Base-by-base conservation (phyloP, 1,140 invertebrate genomes). In the Drosophila lacteicornis region DNA sequence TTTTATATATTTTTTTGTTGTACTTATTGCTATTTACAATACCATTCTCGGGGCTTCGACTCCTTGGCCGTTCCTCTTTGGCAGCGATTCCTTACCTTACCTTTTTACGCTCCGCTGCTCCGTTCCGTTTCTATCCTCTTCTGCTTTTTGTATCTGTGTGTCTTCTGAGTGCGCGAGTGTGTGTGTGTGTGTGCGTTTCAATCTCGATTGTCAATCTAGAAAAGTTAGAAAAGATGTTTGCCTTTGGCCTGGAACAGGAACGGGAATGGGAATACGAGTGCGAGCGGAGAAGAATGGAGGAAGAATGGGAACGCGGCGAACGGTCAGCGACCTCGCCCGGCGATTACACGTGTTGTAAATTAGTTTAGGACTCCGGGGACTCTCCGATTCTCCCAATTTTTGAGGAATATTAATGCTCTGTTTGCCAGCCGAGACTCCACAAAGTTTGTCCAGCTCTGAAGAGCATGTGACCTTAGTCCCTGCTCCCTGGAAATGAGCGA, bases 261-360 rank as follows among this genome's bases (percentile, higher is more conserved):
- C 66, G 65, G 9, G 33, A 69, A 38, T 50, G 63, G 40, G 70
- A 70, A 40, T 56, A 77, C 73, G 73, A 22, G 51, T 38, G 51
- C 51, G 33, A 33, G 27, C 11, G 27, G n/a, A 36, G 51, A 55
- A 55, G 61, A 62, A 51, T 38, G 67, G 17, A 40, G n/a, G 51
- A 63, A 40, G 75, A 77, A 77, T 63, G 76, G 9, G 61, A 62
- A 58, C 58, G 69, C 45, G 53, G 60, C 49, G 58, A 50, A 43
- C 84, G 85, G 85, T 88, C 85, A 88, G 86, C 86, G 85, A 90
- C 85, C 85, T 82, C 51, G 71, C 59, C 60, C 51, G 47, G 45
- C 76, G 85, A 82, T 82, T 88, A 90, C 85, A 88, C 85, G 85
- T 88, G 85, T 88, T 82, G 85, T 90, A 88, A 88, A 90, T 88